Percentiles rank a stretch among this genome's conserved stretches.
Conservation (phyloP, 2,113 vertebrate species). For the Hoplias malabaricus region DNA sequence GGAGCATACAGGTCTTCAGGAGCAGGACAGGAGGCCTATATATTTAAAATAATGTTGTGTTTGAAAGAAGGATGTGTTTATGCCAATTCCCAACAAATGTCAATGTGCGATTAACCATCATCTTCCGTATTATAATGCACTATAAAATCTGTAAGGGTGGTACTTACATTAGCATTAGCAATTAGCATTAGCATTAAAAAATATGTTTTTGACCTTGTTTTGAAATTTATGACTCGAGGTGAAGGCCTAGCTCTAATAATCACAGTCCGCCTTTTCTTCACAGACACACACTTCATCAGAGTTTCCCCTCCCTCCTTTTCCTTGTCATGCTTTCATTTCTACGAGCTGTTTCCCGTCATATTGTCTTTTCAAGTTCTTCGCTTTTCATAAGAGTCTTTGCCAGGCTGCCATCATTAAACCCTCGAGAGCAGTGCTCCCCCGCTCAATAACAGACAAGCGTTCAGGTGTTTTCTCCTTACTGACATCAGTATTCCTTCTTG, state of each 20-base stretch:
- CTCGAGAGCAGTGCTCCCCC: background rate
- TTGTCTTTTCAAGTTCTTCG: constrained; percentile 1
- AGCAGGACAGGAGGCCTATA: no score
- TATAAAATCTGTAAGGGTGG: no score
- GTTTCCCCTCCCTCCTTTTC: background rate
- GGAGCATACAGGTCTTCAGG: no score
- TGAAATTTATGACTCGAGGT: background rate
- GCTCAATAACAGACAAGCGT: constrained; percentile 3
- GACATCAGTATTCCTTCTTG: constrained; percentile 33
- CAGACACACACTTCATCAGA: background rate
- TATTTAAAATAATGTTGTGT: no score
- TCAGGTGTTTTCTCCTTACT: constrained; percentile 1
- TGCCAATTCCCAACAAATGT: no score
- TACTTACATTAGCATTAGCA: no score
- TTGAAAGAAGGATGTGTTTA: no score
- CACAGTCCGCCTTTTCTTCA: background rate
- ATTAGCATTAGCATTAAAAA: no score
- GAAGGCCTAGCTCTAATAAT: background rate
- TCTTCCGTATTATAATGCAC: no score
- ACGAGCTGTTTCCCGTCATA: background rate
- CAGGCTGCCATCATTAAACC: background rate
- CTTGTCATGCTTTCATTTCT: background rate
- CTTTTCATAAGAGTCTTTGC: constrained; percentile 2
- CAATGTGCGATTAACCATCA: no score
- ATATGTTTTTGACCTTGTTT: no score